phyloP scores from a whole-genome alignment of 1,140 invertebrate species.

The Atta colombica region DNA sequence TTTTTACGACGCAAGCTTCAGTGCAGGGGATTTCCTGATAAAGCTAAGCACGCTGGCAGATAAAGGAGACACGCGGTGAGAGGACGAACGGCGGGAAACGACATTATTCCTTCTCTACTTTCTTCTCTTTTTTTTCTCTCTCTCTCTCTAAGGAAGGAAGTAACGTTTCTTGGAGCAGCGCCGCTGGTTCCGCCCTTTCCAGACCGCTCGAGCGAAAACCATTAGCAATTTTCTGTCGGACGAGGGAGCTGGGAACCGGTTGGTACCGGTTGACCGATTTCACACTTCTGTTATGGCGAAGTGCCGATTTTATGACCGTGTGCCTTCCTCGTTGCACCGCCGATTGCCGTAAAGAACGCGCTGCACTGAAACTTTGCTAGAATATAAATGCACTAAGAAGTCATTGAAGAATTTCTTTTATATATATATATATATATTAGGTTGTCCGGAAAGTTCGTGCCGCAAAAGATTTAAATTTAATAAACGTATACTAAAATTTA shows the following conservation, averaged over 20 bases:
- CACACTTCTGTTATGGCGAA: slow-evolving; percentile 49
- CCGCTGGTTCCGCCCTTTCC: slow-evolving; percentile 66
- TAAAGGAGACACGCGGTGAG: slow-evolving; percentile 40
- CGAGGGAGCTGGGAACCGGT: slow-evolving; percentile 50
- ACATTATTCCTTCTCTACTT: slow-evolving; percentile 56
- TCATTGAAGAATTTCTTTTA: not conserved
- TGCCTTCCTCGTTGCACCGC: slow-evolving; percentile 28
- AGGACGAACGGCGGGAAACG: slow-evolving; percentile 50
- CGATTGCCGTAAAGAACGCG: not conserved
- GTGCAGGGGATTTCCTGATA: slow-evolving; percentile 64
- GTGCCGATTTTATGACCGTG: slow-evolving; percentile 50
- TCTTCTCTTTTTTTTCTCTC: not conserved
- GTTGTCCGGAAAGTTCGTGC: too few relatives aligned
- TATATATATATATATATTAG: not conserved
- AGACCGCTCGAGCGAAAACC: slow-evolving; percentile 52
- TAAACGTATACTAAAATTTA: too few relatives aligned
- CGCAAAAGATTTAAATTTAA: too few relatives aligned
- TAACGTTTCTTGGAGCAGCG: slow-evolving; percentile 65
- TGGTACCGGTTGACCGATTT: slow-evolving; percentile 62
- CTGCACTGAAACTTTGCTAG: not conserved
- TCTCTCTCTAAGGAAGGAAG: slow-evolving; percentile 10
- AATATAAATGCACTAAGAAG: not conserved
- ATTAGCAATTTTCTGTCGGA: slow-evolving; percentile 66
- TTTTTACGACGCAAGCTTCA: slow-evolving; percentile 28
- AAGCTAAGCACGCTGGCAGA: slow-evolving; percentile 61